Percentiles rank a stretch among this genome's conserved stretches.
Conservation (phyloP, 2,888 invertebrate species). For the Leistus spinibarbis region DNA sequence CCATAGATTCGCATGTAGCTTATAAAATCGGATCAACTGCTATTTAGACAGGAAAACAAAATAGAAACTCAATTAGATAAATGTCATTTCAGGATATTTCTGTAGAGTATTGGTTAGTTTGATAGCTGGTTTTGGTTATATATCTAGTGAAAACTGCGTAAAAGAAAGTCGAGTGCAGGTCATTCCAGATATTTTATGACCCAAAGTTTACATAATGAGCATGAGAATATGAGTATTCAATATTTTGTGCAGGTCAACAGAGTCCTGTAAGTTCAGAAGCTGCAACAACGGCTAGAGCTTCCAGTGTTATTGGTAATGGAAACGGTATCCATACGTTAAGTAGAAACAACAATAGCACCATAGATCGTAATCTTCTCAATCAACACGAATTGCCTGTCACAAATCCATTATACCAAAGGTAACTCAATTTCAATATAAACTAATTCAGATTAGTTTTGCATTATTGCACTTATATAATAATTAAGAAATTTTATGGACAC, state of each 20-base stretch:
- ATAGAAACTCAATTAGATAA: too few relatives aligned
- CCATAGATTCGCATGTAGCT: too few relatives aligned
- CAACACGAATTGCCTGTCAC: slow-evolving; percentile 64
- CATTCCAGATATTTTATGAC: too few relatives aligned
- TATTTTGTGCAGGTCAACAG: slow-evolving; percentile 70
- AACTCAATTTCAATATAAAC: slow-evolving; percentile 36
- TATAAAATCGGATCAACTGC: too few relatives aligned
- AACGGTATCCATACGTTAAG: slow-evolving; percentile 54
- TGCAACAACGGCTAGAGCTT: slow-evolving; percentile 81
- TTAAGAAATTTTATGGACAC: too few relatives aligned
- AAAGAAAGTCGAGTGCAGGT: too few relatives aligned
- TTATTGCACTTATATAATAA: neutral
- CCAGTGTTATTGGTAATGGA: slow-evolving; percentile 61
- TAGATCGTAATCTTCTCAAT: slow-evolving; percentile 48
- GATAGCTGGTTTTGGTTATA: too few relatives aligned
- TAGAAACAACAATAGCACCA: slow-evolving; percentile 57
- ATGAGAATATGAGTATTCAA: too few relatives aligned
- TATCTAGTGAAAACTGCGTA: too few relatives aligned
- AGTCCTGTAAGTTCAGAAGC: slow-evolving; percentile 85
- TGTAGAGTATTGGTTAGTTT: too few relatives aligned
- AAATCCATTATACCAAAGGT: slow-evolving; percentile 70
- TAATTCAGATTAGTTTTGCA: neutral
- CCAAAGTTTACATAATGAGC: slow-evolving; percentile 3
- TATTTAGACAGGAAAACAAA: too few relatives aligned
- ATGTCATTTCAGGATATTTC: too few relatives aligned